Conservation (phyloP, 1,140 invertebrate species). For the Brachionus paranguensis region DNA sequence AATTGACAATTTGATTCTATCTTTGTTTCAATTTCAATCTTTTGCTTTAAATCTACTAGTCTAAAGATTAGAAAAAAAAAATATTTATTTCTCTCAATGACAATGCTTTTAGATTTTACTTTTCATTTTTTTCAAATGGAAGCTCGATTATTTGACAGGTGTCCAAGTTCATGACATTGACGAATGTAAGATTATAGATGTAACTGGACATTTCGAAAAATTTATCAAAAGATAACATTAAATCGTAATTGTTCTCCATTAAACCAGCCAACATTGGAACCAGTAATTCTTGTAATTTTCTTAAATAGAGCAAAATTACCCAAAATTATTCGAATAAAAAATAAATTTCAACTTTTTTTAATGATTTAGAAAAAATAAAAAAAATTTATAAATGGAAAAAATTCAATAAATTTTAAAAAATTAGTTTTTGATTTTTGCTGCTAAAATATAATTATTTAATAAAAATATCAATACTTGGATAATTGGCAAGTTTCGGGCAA, state of each 20-base stretch:
- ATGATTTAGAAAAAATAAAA: background rate
- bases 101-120: constrained; percentile 43
- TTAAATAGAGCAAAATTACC: constrained; percentile 40
- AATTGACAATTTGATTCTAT: constrained; percentile 74
- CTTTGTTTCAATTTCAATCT: constrained; percentile 77
- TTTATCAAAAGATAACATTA: constrained; percentile 85
- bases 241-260: constrained; percentile 76
- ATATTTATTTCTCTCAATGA: background rate
- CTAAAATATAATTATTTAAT: background rate
- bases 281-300: constrained; percentile 73
- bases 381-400: too few species aligned
- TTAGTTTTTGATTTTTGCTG: too few species aligned
- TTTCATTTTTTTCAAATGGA: constrained; percentile 66
- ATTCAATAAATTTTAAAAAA: too few species aligned
- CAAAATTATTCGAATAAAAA: background rate
- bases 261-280: constrained; percentile 81
- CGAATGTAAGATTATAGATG: constrained; percentile 54
- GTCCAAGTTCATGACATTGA: constrained; percentile 74
- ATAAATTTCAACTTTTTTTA: background rate
- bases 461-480: constrained; percentile 58
- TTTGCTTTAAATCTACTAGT: constrained; percentile 67
- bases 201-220: constrained; percentile 77
- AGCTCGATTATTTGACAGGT: constrained; percentile 67
- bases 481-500: constrained; percentile 78
- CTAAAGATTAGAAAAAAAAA: constrained; percentile 41